Base-by-base conservation (phyloP, 2,797 vertebrate species). In the Malurus splendens region DNA sequence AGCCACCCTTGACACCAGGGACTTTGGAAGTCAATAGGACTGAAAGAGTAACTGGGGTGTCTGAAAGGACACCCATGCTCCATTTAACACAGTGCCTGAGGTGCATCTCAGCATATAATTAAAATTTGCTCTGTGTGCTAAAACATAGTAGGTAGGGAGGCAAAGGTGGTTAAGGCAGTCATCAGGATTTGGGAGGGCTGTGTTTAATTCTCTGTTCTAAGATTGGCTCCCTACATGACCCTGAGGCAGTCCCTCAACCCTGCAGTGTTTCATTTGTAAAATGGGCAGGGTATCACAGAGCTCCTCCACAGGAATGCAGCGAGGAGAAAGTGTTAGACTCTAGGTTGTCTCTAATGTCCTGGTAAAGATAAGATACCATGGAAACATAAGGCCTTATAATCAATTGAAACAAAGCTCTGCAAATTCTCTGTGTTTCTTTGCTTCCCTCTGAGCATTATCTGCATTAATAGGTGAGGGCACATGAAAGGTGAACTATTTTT, bases 261-360 rank as follows among this genome's bases (percentile, higher is more conserved):
- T 65, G 68, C 20, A 64, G 91, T 89, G 92, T 93, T 93, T 93
- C 89, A 90, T 92, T 89, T 93, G 73, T 59, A 36, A 90, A 90
- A 88, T 32, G 50, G 78, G 82, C 64, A 81, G 75, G 19, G 57
- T 92, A 86, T 81, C 65, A 54, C 68, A 67, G 50, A 3, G 30
- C 2, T 90, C 73, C 86, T 86, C 42, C 77, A 47, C 67, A 90
- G 77, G 90, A 93, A 93, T 92, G 86, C 78, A 84, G 71, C 50
- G 60, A 75, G 60, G 83, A 86, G 92, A 92, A 94, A 90, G 90
- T 91, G 90, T 86, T 74, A 86, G 64, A 74, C 48, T 79, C 42
- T 57, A 62, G 18, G 64, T 33, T 87, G 87, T 83, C 87, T 93
- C 92, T 86, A 84, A 62, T 41, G 71, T 88, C 28, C 41, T 72